phyloP scores from a whole-genome alignment of 2,888 invertebrate species.

The Drosophila melanocephala region DNA sequence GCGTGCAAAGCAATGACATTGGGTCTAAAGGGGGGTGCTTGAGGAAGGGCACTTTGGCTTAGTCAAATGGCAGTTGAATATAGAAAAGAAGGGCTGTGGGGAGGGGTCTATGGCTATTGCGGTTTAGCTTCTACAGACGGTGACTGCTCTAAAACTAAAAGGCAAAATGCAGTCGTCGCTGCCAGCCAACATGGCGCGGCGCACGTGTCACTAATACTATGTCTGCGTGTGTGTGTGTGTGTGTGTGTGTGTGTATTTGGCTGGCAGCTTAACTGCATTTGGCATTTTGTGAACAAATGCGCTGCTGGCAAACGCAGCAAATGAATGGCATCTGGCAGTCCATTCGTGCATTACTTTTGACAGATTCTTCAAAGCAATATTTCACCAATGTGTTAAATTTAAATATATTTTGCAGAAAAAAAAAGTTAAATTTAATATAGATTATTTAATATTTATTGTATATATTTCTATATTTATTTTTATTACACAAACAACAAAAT shows the following conservation, averaged over 20 bases:
- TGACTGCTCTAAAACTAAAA: conserved; percentile 16
- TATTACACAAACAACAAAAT: neutral
- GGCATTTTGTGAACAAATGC: conserved; percentile 51
- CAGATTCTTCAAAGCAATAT: neutral
- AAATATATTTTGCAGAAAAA: neutral
- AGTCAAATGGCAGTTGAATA: conserved; percentile 41
- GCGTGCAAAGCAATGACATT: conserved; percentile 64
- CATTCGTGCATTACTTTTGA: conserved; percentile 23
- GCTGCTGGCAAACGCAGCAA: conserved; percentile 30
- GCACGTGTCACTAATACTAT: conserved; percentile 58
- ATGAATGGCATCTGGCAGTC: conserved; percentile 5
- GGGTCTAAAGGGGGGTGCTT: neutral
- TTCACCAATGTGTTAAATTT: conserved; percentile 6
- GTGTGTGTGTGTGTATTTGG: conserved; percentile 17
- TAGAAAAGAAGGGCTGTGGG: conserved; percentile 15
- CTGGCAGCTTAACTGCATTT: conserved; percentile 54
- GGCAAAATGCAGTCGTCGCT: conserved; percentile 53
- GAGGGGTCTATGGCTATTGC: conserved; percentile 46
- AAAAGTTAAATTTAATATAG: too few species aligned
- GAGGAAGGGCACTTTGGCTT: conserved; percentile 24
- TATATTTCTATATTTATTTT: neutral
- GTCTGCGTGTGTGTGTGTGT: conserved; percentile 8
- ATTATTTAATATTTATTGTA: neutral
- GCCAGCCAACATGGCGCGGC: conserved; percentile 74
- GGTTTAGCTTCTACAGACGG: conserved; percentile 67